Evolutionary conservation across 2,888 invertebrate genomes (phyloP).

Genomic region (Ectemnius lituratus): DNA sequence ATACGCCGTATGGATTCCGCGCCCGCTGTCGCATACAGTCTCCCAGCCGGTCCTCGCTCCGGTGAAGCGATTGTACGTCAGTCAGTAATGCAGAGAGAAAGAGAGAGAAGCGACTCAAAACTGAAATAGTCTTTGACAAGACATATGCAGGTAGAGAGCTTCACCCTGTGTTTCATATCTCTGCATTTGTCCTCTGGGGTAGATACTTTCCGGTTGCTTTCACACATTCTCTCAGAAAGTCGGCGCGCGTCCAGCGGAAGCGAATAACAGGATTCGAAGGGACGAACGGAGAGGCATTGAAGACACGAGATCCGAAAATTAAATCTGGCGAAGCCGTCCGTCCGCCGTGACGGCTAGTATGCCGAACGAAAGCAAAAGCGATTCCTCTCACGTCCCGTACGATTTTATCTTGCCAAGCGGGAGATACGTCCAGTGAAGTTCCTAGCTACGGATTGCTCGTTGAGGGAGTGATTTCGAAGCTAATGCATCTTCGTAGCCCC

Average conservation of each 20-base stretch:
- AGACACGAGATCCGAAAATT: conserved; percentile 41
- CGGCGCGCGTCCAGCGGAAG: conserved; percentile 4
- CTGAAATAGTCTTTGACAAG: too few relatives aligned
- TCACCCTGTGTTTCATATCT: too few relatives aligned
- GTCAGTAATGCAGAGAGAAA: conserved; percentile 6
- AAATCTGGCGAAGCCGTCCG: conserved; percentile 51
- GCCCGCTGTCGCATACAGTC: conserved; percentile 1
- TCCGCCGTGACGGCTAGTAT: conserved; percentile 18
- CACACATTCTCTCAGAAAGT: conserved; percentile 9
- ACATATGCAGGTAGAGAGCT: too few relatives aligned
- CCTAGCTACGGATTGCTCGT: conserved; percentile 38
- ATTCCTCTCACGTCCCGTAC: conserved; percentile 55
- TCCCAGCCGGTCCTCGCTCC: background rate
- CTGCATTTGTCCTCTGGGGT: too few relatives aligned
- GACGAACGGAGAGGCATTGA: conserved; percentile 31
- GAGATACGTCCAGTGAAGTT: conserved; percentile 35
- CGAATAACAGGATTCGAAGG: conserved; percentile 6
- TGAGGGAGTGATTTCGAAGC: conserved; percentile 42
- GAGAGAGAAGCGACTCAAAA: conserved; percentile 8
- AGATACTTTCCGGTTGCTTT: background rate
- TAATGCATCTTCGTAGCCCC: conserved; percentile 35
- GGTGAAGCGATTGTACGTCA: background rate
- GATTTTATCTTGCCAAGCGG: conserved; percentile 52
- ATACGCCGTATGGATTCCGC: background rate
- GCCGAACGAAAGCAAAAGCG: conserved; percentile 41